Evolutionary conservation across 2,888 invertebrate genomes (phyloP), one percentile per base, ranked within the genome.

Genomic region (Drosophila fulvimacula): DNA sequence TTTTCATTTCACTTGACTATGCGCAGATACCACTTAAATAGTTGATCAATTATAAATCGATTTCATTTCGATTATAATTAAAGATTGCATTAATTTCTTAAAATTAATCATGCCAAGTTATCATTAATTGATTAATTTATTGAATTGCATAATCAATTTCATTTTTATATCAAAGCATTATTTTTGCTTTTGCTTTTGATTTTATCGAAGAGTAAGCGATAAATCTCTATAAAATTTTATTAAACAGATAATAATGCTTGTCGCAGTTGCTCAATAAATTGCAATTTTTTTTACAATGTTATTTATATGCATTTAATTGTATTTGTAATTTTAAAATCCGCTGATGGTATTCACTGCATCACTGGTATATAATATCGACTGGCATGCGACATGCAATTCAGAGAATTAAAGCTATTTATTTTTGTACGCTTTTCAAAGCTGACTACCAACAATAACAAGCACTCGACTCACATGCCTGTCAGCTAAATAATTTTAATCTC

Each of bases 401-500:
- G 17, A 7, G 17, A 15, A 39, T 34, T 27, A 32, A 49, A 21
- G 5, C 30, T 36, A 15, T 36, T 49, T 41, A 27, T 27, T 63
- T 58, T n/a, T 32, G 1, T 34, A 13, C n/a, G 24, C 6, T 48
- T 34, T 60, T 42, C 64, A 51, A 51, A 51, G 38, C 24, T 51
- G 30, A 17, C 48, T 19, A 48, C 30, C 30, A 30, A 48, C 48
- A 58, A 13, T 24, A 36, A 44, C 46, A 49, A n/a, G 51, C 52
- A 42, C 21, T 36, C 11, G 34, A 21, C 36, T 11, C n/a, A 10
- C 21, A 51, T 53, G 52, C 17, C 57, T 67, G 39, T 1, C 55
- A 69, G 49, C 32, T 38, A 7, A 68, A 68, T 55, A 59, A 69
- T 36, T 55, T 55, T 68, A 60, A 69, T 55, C 53, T 59, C 42